Conservation (phyloP, 2,797 vertebrate genomes). For the Trematomus bernacchii region DNA sequence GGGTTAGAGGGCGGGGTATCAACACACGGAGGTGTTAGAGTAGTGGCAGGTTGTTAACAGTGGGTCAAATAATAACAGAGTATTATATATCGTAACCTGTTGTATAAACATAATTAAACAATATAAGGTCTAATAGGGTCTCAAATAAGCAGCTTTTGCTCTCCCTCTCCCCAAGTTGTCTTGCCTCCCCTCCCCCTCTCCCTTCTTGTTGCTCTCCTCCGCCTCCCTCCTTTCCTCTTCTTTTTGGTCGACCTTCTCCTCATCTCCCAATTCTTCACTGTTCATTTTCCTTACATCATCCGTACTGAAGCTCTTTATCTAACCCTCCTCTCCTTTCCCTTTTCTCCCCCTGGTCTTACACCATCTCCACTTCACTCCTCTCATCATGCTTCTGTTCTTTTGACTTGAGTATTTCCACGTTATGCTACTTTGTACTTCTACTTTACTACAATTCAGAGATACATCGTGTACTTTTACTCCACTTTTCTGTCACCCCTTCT, state of each 20-base stretch:
- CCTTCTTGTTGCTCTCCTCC: too few species aligned
- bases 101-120: too few species aligned
- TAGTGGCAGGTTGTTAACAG: neutral
- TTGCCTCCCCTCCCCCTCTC: neutral
- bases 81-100: too few species aligned
- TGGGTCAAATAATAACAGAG: neutral
- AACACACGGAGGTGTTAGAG: conserved; percentile 41
- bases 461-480: neutral
- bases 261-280: too few species aligned
- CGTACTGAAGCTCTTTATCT: too few species aligned
- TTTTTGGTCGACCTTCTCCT: neutral
- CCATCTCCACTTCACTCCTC: too few species aligned
- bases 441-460: neutral
- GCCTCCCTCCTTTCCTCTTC: neutral
- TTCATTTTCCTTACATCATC: neutral
- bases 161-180: neutral
- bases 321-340: neutral
- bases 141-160: too few species aligned
- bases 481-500: neutral
- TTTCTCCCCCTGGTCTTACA: neutral
- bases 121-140: neutral
- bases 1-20: conserved; percentile 34
- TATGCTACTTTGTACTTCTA: neutral
- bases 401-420: too few species aligned
- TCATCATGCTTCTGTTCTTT: neutral